Conservation (phyloP, 2,113 vertebrate genomes). For the Zapornia atra region DNA sequence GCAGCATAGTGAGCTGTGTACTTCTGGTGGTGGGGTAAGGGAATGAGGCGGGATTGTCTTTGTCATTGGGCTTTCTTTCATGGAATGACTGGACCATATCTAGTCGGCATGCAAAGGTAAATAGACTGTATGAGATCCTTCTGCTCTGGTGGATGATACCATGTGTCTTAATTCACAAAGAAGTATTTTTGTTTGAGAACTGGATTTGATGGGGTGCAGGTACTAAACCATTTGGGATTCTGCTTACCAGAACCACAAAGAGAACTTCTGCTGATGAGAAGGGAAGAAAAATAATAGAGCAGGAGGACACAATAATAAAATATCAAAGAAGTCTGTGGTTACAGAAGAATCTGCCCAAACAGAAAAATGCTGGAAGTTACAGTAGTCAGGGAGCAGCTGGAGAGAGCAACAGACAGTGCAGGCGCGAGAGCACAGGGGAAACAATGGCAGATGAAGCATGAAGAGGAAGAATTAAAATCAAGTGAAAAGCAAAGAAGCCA, state of each 20-base stretch:
- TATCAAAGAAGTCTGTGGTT: background rate
- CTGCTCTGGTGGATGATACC: background rate
- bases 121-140: background rate
- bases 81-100: background rate
- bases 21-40: background rate
- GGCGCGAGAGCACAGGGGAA: background rate
- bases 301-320: background rate
- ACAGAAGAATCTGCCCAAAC: background rate
- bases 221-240: background rate
- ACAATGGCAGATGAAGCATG: background rate
- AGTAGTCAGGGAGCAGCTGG: slow-evolving; percentile 25
- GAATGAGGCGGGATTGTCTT: background rate
- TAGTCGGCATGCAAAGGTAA: background rate
- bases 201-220: background rate
- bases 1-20: background rate
- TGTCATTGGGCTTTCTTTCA: background rate
- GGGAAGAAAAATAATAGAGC: background rate
- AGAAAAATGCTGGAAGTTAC: background rate
- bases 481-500: background rate
- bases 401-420: background rate
- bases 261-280: background rate
- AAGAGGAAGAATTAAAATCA: slow-evolving; percentile 19
- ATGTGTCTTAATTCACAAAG: background rate
- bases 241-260: background rate
- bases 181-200: background rate